Base-by-base conservation (phyloP, 2,113 vertebrate genomes). In the Danio rerio region DNA sequence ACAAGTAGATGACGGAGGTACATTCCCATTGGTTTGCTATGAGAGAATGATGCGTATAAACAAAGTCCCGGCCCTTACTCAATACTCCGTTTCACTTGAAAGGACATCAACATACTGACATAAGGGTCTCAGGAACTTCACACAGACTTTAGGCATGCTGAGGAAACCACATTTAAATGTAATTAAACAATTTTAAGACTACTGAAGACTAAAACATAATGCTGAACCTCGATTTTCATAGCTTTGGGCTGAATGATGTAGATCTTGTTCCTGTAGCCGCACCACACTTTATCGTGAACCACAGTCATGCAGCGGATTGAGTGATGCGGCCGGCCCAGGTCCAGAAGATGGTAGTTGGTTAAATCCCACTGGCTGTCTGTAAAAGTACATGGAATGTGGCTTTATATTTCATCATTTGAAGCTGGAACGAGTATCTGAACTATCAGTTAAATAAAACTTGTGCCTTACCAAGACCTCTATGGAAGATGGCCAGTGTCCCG, bases 241-340 rank as follows among this genome's bases (percentile, higher is more conserved):
- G 97, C 97, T 91, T 96, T 98, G 10, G 98, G 98, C 87, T 99
- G 97, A 90, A 99, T 95, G 83, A 99, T 94, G 1, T 99, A 98
- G 89, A 99, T 96, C 91, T 98, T 99, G 92, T 99, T 99, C 92
- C 96, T 96, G 88, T 99, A 99, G 82, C 98, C 98, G 1, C 98
- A 99, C 98, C 98, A 99, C 74, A 99, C 97, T 15, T 96, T 95
- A 87, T 99, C 97, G 0, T 97, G 94, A 55, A 99, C 98, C 0
- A 99, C 96, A 0, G 96, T 96, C 97, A 99, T 99, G 88, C 98
- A 99, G 89, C 98, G 98, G 87, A 99, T 97, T 5, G 98, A 99
- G 91, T 99, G 98, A 85, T 98, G 97, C 0, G 97, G 98, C 75
- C 97, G 97, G 59, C 98, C 98, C 20, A 99, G 93, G 88, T 98